Conservation (phyloP, 2,113 vertebrate genomes). For the Austrofundulus limnaeus region DNA sequence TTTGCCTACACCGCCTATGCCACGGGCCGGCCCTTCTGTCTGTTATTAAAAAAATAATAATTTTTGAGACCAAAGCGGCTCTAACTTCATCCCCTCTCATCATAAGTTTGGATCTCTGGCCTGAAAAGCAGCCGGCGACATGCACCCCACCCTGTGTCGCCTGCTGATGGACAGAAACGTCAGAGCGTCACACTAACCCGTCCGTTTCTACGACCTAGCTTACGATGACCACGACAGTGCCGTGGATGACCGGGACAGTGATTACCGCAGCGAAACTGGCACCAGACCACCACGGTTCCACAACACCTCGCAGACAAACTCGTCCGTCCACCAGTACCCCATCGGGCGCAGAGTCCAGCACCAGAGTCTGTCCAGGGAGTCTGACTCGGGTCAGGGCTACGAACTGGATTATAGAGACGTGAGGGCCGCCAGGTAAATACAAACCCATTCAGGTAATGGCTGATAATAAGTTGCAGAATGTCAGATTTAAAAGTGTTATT, state of each 20-base stretch:
- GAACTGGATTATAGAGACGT: conserved; percentile 85
- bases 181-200: not conserved
- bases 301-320: conserved; percentile 87
- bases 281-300: conserved; percentile 86
- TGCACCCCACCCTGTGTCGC: no score
- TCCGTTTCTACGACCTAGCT: conserved; percentile 70
- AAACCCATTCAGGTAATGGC: not conserved
- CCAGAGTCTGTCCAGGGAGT: conserved; percentile 76
- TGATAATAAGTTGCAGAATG: no score
- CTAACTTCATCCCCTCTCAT: no score
- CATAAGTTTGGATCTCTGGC: no score
- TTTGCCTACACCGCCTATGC: no score
- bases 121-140: no score
- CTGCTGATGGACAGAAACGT: not conserved
- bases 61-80: no score
- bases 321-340: conserved; percentile 90
- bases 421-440: conserved; percentile 80
- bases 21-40: no score
- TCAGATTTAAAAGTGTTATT: no score
- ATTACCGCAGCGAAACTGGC: conserved; percentile 91
- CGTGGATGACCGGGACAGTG: conserved; percentile 90
- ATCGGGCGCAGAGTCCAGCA: conserved; percentile 80
- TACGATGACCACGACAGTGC: conserved; percentile 93
- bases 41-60: no score
- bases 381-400: conserved; percentile 81